Evolutionary conservation across 1,140 invertebrate species (phyloP), one percentile per base, ranked within the genome.

Genomic region (Acromyrmex charruanus): DNA sequence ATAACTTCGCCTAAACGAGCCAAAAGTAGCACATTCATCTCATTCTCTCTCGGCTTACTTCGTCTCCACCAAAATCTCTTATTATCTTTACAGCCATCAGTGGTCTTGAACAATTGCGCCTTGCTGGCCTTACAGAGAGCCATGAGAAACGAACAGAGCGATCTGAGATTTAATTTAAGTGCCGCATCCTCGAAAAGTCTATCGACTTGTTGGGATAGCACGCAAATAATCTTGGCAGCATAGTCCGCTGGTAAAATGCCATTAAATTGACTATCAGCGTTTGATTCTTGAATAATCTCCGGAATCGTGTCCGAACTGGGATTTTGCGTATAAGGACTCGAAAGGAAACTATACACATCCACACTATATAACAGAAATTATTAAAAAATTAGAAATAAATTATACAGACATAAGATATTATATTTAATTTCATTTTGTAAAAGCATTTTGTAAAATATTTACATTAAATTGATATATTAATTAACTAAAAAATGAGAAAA

Each of bases 1-100:
- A 99, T 98, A 0, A 98, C 97, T 94, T 99, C 98, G 0, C 98
- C 98, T 51, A 98, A 96, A 59, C 98, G 95, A 90, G 98, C 97
- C 2, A 99, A 94, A 1, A 99, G 96, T n/a, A 97, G 92, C 12
- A 94, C 92, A 59, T 95, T 95, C 69, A 97, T 93, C 6, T 96
- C 96, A 3, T 95, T 96, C 74, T 96, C 96, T 49, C 94, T 94
- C 16, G 94, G 95, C 66, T 95, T 94, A 55, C 87, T 94, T 92
- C 95, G 93, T 88, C 95, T 94, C 97, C 96, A 96, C 95, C 96
- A 96, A 88, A 96, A 91, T 92, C 93, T 94, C 90, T 95, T 93
- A 58, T 89, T 94, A 85, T 95, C 95, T 90, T 95, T 92, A 69
- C 92, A 93, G 87, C 94, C 89, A 85, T 95, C 85, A 61, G 93